Base-by-base conservation (phyloP, 2,888 invertebrate species). In the Drosophila monieri region DNA sequence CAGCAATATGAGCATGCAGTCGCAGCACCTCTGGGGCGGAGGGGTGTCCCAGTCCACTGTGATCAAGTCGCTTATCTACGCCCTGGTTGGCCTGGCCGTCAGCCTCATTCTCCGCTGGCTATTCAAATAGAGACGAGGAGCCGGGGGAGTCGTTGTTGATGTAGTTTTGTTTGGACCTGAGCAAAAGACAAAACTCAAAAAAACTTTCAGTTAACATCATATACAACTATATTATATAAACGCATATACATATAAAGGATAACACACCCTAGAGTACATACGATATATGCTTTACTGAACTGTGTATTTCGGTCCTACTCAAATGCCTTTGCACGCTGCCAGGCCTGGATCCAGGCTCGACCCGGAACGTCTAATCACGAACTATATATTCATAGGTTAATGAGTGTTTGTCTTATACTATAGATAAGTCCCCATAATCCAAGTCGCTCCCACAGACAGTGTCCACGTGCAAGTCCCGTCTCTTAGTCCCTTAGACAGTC, bases 61-160 rank as follows among this genome's bases (percentile, higher is more conserved):
- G 21, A 62, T 89, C 25, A 90, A 89, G 67, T 77, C 86, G 30
- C 48, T 89, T 37, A 54, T 88, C 35, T 90, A 83, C 73, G 89
- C 88, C 39, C 61, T 90, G 48, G 53, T 89, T 47, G 90, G 85
- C 15, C 76, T 91, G 44, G 57, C 74, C 49, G 64, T 86, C 58
- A 89, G 90, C 71, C 62, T 90, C 46, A 60, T 89, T 32, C 60
- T 90, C 46, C 90, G 90, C 60, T 90, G 89, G 89, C 68, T 90
- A 21, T 84, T 90, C 53, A 88, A 89, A 74, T 90, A 90, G 72
- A 46, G 15, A 15, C 1, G 3, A 18, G 39, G 14, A 18, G 9
- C 15, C 18, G 39, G 39, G 39, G 18, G 56, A 47, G 56, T 47
- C 47, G 60, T 73, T 56, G 71, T 55, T 52, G 57, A 54, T 57